Evolutionary conservation across 2,113 vertebrate genomes (phyloP), one percentile per base, ranked within the genome.

Genomic region (Paramisgurnus dabryanus): DNA sequence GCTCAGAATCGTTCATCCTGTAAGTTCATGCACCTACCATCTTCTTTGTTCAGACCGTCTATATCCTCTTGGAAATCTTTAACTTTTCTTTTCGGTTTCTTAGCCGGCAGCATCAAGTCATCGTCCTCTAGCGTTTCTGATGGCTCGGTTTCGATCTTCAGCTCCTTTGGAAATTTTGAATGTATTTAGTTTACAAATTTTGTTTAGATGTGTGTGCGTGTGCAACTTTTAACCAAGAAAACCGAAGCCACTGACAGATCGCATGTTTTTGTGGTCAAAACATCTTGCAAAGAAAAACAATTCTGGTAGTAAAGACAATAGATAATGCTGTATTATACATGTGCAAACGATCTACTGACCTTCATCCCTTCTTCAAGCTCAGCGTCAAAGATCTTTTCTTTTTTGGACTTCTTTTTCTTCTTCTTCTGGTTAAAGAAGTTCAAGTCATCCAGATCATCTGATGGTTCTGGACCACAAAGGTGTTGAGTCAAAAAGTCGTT

Each of bases 351-450:
- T 75, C 22, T 10, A 91, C 94, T 89, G 84, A 97, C 98, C 96
- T 98, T 98, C 83, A 99, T 82, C 67, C 94, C 96, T 84, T 98
- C 96, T 88, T 99, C 97, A 6, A 95, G 68, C 27, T 98, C 97
- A 88, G 97, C 95, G 55, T 97, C 97, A 92, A 98, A 97, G 68
- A 96, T 43, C 53, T 72, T 72, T n/a, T 63, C 95, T 91, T 98
- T 98, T 90, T 97, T 98, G 75, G 94, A 89, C 92, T 98, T 99
- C 93, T 99, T 99, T 93, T 99, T 99, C 92, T 99, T 98, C 90
- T 99, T 99, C 93, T 99, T 99, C 86, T 98, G 96, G 91, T 98
- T 99, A 88, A 98, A 95, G 91, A 99, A 99, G 89, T 97, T 98
- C 83, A 99, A 88, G 70, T 98, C 97, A 83, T 97, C 96, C 87